phyloP scores from a whole-genome alignment of 2,797 vertebrate species.

The Neosilurus mollespiculum region DNA sequence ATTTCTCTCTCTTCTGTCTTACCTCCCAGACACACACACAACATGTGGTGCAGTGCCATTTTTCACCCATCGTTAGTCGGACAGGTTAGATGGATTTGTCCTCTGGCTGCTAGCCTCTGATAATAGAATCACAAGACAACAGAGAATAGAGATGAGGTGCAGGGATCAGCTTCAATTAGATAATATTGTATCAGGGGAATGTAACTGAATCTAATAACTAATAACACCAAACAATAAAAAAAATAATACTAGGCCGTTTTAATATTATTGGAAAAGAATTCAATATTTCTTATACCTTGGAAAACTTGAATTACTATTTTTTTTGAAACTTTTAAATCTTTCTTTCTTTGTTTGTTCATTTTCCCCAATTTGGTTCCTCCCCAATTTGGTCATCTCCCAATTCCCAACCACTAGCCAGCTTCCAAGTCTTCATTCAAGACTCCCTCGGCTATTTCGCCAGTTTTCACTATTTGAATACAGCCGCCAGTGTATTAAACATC shows the following conservation, averaged over 20 bases:
- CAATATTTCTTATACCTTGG: neutral
- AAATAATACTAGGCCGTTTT: neutral
- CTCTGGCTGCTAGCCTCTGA: conserved; percentile 35
- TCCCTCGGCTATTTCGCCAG: too few species aligned
- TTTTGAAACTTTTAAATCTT: neutral
- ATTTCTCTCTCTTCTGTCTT: conserved; percentile 54
- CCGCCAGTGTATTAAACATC: too few species aligned
- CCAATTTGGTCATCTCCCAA: neutral
- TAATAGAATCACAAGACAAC: conserved; percentile 50
- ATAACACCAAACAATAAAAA: neutral
- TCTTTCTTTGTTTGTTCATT: neutral
- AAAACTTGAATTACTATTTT: neutral
- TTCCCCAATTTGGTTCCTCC: neutral
- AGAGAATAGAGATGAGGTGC: conserved; percentile 19
- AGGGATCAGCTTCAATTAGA: conserved; percentile 39
- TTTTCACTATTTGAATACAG: too few species aligned
- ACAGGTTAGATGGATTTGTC: conserved; percentile 46
- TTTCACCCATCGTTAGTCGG: conserved; percentile 51
- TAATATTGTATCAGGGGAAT: conserved; percentile 20
- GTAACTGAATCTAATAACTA: conserved; percentile 27
- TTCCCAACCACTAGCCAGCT: neutral
- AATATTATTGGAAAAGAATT: neutral
- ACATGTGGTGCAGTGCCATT: conserved; percentile 30
- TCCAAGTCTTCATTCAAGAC: neutral
- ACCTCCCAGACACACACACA: conserved; percentile 2